Evolutionary conservation across 1,140 invertebrate genomes (phyloP).

Genomic region (Microplitis demolitor): DNA sequence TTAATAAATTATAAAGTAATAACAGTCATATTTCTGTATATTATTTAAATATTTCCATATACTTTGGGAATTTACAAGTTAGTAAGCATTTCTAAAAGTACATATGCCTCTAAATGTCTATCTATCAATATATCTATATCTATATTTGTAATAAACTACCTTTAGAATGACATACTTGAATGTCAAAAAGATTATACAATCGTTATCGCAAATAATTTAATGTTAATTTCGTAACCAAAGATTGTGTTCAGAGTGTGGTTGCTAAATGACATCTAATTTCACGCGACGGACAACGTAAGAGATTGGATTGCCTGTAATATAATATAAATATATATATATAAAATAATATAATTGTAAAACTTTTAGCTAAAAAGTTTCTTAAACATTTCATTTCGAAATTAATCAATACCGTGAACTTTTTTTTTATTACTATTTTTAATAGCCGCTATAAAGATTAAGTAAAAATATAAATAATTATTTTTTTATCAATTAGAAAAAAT

Average conservation of each 20-base stretch:
- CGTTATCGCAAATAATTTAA: conserved; percentile 4
- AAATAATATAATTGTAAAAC: neutral
- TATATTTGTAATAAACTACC: no score
- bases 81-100: neutral
- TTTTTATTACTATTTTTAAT: no score
- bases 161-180: conserved; percentile 9
- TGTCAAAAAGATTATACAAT: conserved; percentile 18
- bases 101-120: neutral
- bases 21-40: no score
- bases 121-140: neutral
- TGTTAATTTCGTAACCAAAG: conserved; percentile 13
- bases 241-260: neutral
- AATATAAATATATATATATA: neutral
- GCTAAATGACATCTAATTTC: neutral
- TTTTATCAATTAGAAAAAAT: no score
- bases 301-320: neutral
- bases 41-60: no score
- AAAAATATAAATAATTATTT: no score
- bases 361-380: no score
- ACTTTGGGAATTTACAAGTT: no score
- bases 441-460: no score
- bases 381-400: no score
- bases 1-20: no score
- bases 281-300: neutral
- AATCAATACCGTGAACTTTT: no score